These are phyloP conservation scores for Sarotherodon lohbergeri DNA, from an alignment of 2,113 vertebrate species.

Conservation along the genomic window DNA sequence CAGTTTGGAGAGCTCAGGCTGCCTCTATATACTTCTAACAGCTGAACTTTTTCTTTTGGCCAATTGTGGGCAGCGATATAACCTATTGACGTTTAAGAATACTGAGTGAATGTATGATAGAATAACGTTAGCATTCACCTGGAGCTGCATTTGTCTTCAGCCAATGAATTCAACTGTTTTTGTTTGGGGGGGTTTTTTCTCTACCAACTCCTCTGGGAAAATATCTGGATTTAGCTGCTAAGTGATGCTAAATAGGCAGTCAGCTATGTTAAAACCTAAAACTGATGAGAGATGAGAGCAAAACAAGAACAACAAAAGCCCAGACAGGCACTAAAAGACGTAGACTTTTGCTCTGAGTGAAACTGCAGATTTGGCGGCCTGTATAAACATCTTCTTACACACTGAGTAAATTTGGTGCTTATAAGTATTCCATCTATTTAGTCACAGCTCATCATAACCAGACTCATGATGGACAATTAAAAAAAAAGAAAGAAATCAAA, in stretches of 20 bases:
- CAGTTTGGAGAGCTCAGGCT: background rate
- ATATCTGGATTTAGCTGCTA: background rate
- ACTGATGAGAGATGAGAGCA: background rate
- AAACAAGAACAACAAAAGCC: background rate
- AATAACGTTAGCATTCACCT: background rate
- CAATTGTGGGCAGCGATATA: background rate
- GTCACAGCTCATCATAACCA: background rate
- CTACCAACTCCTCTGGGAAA: background rate
- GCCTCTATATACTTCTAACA: background rate
- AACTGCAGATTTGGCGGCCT: background rate
- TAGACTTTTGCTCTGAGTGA: background rate
- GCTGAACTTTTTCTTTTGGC: background rate
- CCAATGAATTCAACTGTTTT: background rate
- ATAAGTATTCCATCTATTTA: background rate
- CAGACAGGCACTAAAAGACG: background rate
- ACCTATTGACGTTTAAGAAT: background rate
- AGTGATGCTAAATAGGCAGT: background rate
- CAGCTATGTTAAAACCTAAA: background rate
- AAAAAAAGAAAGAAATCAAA: background rate
- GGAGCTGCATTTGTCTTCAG: background rate
- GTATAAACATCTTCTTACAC: background rate
- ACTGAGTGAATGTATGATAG: background rate
- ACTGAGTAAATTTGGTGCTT: background rate
- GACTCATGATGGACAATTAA: background rate
- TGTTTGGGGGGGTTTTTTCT: accelerated